phyloP scores from a whole-genome alignment of 1,140 invertebrate genomes.

The Drosophila lini region DNA sequence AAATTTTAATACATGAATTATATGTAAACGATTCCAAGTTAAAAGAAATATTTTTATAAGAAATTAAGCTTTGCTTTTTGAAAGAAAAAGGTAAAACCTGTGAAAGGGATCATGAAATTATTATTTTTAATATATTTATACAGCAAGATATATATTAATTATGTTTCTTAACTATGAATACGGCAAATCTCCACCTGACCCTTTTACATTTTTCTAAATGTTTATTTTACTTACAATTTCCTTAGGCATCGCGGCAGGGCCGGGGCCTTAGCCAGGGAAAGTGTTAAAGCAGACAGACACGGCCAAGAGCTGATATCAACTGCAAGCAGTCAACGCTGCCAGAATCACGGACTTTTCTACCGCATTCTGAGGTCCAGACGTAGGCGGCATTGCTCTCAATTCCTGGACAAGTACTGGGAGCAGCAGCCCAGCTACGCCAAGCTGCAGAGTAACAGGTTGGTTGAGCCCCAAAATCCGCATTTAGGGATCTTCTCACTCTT shows the following conservation, averaged over 20 bases:
- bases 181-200: background rate
- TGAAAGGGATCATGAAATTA: no score
- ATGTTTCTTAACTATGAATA: no score
- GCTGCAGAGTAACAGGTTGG: conserved; percentile 68
- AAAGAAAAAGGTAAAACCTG: background rate
- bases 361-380: conserved; percentile 74
- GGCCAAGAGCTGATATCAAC: conserved; percentile 70
- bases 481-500: background rate
- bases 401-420: conserved; percentile 77
- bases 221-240: conserved; percentile 7
- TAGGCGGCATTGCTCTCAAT: conserved; percentile 65
- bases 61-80: background rate
- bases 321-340: conserved; percentile 46
- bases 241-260: conserved; percentile 52
- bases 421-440: conserved; percentile 70
- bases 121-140: no score
- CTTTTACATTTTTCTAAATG: no score
- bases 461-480: background rate
- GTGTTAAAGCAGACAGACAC: conserved; percentile 6
- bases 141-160: no score
- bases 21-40: background rate
- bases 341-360: conserved; percentile 65
- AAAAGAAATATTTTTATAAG: background rate
- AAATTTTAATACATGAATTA: no score
- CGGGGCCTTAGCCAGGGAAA: conserved; percentile 3